Base-by-base conservation (phyloP, 2,888 invertebrate genomes). In the Drosophila anomalata region DNA sequence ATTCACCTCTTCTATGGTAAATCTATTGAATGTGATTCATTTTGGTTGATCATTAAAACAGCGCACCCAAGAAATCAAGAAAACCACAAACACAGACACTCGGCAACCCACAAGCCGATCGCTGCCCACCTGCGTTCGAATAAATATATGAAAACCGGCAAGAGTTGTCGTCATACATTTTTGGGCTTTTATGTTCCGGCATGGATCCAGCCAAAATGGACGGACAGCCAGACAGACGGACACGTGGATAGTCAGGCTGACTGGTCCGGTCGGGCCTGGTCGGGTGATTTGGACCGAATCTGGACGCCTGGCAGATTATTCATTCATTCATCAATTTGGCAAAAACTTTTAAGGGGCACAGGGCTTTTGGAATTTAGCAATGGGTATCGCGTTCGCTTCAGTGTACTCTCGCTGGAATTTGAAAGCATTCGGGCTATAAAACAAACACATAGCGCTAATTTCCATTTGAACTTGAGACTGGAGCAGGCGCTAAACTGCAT, bases 121-220 rank as follows among this genome's bases (percentile, higher is more conserved):
- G 29, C 73, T 77, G 75, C 84, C 83, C 81, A 87, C 83, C 77
- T 79, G 83, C 70, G 79, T 33, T 73, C 68, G 65, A 73, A 79
- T 59, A 72, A 69, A 66, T 36, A 48, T 61, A 62, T 70, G 62
- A 65, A 78, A 68, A 70, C 63, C 70, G 63, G 65, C 71, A 71
- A 70, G 47, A 70, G 62, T 62, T 56, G 70, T 76, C 76, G 86
- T 79, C 85, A 77, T 74, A 83, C 81, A 87, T 87, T 79, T 84
- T 82, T 79, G 75, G 77, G 66, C 79, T 75, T 77, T 77, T 51
- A 73, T 85, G 82, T 87, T 84, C 84, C 87, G 87, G 84, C 85
- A 87, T 79, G 62, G 75, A 72, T 63, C 36, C 57, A 58, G 66
- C 47, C 59, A 65, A 39, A 54, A 12, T 14, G 41, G 9, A 17